Evolutionary conservation across 2,113 vertebrate species (phyloP).

Genomic region (Ailurus styani): DNA sequence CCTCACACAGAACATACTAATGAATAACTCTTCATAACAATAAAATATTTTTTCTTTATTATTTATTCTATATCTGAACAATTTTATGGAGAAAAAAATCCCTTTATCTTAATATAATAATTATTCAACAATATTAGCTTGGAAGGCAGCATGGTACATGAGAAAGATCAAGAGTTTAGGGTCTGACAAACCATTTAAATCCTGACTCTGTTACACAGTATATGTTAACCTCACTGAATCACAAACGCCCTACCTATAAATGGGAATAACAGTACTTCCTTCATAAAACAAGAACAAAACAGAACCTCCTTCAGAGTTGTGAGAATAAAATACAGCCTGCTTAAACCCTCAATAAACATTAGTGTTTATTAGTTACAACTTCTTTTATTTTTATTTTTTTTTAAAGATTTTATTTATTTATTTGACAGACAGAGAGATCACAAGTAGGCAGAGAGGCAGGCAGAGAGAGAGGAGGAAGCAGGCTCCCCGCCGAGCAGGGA

Average conservation of each 20-base stretch:
- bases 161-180: neutral
- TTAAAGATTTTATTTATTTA: too few species aligned
- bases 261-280: neutral
- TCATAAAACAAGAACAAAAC: neutral
- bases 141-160: neutral
- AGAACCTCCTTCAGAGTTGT: neutral
- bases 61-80: neutral
- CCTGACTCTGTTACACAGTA: neutral
- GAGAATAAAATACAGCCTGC: neutral
- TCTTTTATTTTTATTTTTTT: too few species aligned
- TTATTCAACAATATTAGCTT: neutral
- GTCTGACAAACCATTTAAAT: neutral
- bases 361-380: neutral
- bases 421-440: too few species aligned
- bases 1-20: neutral
- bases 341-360: neutral
- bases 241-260: neutral
- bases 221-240: neutral
- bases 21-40: neutral
- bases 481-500: too few species aligned
- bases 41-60: neutral
- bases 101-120: neutral
- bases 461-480: too few species aligned
- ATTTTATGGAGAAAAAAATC: neutral
- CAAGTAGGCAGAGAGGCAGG: too few species aligned